phyloP scores from a whole-genome alignment of 2,797 vertebrate species.

The Gadopsis bispinosus region DNA sequence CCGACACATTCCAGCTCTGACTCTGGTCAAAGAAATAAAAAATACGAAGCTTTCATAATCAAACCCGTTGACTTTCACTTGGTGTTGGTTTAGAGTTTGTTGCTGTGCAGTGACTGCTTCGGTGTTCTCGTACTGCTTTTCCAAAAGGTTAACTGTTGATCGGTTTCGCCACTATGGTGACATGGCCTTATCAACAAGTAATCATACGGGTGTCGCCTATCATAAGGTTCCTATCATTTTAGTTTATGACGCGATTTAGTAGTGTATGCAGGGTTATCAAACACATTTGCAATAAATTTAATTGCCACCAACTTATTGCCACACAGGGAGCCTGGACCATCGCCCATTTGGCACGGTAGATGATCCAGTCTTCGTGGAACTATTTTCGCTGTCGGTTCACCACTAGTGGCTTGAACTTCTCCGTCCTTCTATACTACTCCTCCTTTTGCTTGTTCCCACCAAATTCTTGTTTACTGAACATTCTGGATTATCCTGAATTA shows the following conservation, averaged over 20 bases:
- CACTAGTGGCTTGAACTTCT: neutral
- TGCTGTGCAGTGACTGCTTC: neutral
- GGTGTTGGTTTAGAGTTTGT: neutral
- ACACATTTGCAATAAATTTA: neutral
- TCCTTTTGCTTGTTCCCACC: neutral
- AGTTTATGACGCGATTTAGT: conserved; percentile 10
- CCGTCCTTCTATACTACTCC: neutral
- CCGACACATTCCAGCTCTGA: neutral
- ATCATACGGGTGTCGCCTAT: neutral
- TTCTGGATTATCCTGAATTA: neutral
- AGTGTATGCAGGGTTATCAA: neutral
- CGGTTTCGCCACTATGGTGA: neutral
- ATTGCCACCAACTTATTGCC: neutral
- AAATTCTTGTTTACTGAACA: neutral
- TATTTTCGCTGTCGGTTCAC: neutral
- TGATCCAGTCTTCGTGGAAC: neutral
- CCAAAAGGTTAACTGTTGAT: neutral
- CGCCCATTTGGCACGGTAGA: neutral
- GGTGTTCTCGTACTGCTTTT: neutral
- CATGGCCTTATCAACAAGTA: neutral
- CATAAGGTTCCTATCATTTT: neutral
- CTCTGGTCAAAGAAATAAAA: neutral
- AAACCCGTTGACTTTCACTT: neutral
- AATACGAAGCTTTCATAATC: neutral
- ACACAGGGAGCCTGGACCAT: neutral